Percentiles rank a stretch among this genome's conserved stretches.
Conservation (phyloP, 2,888 invertebrate genomes). For the Zaprionus lineosus region DNA sequence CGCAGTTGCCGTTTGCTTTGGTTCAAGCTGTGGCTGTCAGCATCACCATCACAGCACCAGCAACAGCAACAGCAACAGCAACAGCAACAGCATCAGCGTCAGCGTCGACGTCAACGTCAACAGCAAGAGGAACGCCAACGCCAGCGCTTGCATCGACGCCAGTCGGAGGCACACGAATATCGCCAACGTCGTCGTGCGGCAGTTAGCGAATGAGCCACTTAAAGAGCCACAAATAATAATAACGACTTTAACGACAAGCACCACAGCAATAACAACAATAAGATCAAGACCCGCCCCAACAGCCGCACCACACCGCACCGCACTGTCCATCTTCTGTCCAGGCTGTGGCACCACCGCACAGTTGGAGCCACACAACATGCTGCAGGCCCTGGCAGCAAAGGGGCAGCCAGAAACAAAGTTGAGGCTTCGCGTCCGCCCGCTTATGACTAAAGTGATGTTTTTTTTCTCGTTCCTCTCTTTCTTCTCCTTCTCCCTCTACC, state of each 20-base stretch:
- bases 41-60: slow-evolving; percentile 38
- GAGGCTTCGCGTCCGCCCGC: slow-evolving; percentile 63
- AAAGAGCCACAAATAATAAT: slow-evolving; percentile 78
- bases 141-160: slow-evolving; percentile 12
- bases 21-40: slow-evolving; percentile 54
- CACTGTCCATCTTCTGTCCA: slow-evolving; percentile 1
- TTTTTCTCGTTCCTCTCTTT: too few relatives aligned
- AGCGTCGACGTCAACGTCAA: too few relatives aligned
- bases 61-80: slow-evolving; percentile 31
- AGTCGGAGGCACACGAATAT: slow-evolving; percentile 70
- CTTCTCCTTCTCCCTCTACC: too few relatives aligned
- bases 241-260: slow-evolving; percentile 77
- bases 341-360: too few relatives aligned
- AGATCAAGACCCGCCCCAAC: slow-evolving; percentile 35
- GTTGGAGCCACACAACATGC: slow-evolving; percentile 52
- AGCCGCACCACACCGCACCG: not conserved
- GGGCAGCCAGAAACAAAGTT: slow-evolving; percentile 56
- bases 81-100: slow-evolving; percentile 47
- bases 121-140: slow-evolving; percentile 10
- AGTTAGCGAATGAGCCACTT: slow-evolving; percentile 79
- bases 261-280: slow-evolving; percentile 53
- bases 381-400: slow-evolving; percentile 28
- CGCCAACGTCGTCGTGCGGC: slow-evolving; percentile 72
- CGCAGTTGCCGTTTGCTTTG: slow-evolving; percentile 44
- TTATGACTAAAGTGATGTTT: slow-evolving; percentile 55